Percentiles rank a stretch among this genome's conserved stretches.
Conservation (phyloP, 2,113 vertebrate species). For the Grammomys surdaster region DNA sequence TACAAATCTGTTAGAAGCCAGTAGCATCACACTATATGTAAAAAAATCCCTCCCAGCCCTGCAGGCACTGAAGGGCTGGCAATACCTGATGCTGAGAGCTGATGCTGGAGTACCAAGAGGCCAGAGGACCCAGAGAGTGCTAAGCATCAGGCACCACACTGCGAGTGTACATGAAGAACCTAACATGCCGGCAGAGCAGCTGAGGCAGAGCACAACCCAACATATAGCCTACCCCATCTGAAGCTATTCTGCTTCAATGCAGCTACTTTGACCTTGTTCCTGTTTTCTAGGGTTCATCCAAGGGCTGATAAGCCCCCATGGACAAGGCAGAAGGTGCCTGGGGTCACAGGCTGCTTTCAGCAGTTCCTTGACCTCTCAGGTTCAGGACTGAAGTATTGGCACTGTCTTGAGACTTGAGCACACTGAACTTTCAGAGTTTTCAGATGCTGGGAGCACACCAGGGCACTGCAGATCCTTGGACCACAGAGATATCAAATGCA, state of each 20-base stretch:
- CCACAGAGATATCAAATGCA: neutral
- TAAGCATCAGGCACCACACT: neutral
- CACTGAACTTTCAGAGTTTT: neutral
- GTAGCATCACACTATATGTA: neutral
- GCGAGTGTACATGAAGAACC: neutral
- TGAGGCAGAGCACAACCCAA: neutral
- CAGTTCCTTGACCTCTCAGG: neutral
- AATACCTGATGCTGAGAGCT: neutral
- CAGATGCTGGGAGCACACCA: neutral
- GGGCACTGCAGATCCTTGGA: neutral
- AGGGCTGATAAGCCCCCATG: neutral
- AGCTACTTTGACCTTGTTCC: neutral
- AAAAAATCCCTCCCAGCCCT: neutral
- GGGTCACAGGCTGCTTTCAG: no score
- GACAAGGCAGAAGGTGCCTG: neutral
- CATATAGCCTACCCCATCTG: neutral
- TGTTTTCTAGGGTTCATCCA: neutral
- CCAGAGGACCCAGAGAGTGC: neutral
- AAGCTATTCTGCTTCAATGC: neutral
- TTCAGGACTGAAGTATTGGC: neutral
- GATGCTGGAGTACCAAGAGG: neutral
- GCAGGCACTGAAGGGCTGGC: neutral
- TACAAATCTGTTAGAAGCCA: neutral
- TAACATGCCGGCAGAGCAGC: rapidly evolving
- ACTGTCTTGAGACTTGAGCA: neutral